Conservation (phyloP, 2,888 invertebrate genomes). For the Epinotia brunnichana region DNA sequence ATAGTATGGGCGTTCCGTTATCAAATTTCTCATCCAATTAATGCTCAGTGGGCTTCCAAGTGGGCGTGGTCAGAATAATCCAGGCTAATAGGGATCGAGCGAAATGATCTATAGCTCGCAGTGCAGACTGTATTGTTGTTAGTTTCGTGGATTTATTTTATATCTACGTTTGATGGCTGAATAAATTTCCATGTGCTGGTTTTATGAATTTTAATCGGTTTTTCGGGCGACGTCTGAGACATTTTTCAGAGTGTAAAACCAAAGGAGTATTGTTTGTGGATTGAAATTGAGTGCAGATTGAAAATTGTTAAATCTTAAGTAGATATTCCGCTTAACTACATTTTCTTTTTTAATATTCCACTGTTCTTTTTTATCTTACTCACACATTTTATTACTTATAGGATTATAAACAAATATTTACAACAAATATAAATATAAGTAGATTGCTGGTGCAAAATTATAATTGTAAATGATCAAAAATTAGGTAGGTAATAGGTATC, state of each 20-base stretch:
- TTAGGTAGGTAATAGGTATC: too few species aligned
- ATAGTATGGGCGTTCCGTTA: conserved; percentile 72
- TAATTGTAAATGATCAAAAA: too few species aligned
- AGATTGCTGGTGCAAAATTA: not conserved
- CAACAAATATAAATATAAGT: too few species aligned
- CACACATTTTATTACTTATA: too few species aligned
- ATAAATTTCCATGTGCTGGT: conserved; percentile 68
- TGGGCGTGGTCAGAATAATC: conserved; percentile 73
- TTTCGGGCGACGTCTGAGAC: conserved; percentile 47
- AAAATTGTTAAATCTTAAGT: too few species aligned
- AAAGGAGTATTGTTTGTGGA: not conserved
- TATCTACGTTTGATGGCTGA: conserved; percentile 75
- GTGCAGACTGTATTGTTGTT: conserved; percentile 77
- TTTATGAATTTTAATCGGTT: conserved; percentile 61
- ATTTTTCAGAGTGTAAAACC: conserved; percentile 12
- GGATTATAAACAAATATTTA: too few species aligned
- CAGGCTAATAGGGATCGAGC: conserved; percentile 80
- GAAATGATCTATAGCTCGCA: conserved; percentile 82
- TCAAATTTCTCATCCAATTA: conserved; percentile 79
- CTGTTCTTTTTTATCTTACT: too few species aligned
- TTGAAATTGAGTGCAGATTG: not conserved
- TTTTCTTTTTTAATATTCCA: too few species aligned
- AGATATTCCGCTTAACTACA: too few species aligned
- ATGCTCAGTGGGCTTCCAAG: conserved; percentile 81
- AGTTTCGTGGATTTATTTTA: conserved; percentile 77